Evolutionary conservation across 2,797 vertebrate species (phyloP).

Genomic region (Todus mexicanus): DNA sequence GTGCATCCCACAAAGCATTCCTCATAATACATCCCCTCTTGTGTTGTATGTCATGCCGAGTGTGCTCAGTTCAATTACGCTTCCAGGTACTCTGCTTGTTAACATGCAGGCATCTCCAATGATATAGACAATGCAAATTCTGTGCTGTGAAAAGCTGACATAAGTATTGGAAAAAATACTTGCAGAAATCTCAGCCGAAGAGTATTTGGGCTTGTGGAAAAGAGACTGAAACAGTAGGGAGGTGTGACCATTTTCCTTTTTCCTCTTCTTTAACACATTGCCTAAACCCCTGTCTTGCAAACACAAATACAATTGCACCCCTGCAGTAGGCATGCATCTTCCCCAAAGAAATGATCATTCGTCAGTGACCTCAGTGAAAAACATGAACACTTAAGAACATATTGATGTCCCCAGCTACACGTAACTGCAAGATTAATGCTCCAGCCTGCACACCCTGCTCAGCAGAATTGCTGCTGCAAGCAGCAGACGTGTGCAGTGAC

Average conservation of each 20-base stretch:
- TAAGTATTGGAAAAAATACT: neutral
- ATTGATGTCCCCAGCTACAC: accelerated
- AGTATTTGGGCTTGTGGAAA: neutral
- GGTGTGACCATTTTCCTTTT: neutral
- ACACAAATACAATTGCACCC: neutral
- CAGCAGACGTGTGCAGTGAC: neutral
- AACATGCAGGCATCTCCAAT: neutral
- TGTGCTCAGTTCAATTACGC: neutral
- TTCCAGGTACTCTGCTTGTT: neutral
- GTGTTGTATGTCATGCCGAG: neutral
- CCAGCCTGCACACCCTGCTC: neutral
- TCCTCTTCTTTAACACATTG: neutral
- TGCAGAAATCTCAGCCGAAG: neutral
- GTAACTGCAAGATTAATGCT: neutral
- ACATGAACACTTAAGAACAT: neutral
- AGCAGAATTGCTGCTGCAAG: neutral
- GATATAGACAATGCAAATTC: neutral
- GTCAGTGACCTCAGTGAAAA: neutral
- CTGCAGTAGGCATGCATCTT: neutral
- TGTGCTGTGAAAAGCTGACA: neutral
- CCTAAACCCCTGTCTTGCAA: neutral
- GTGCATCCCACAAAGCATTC: too few species aligned
- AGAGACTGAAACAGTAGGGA: neutral
- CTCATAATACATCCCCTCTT: neutral
- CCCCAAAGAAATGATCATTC: neutral